These are phyloP conservation scores for Apodemus sylvaticus DNA, from an alignment of 2,113 vertebrate genomes.

Conservation along the genomic window DNA sequence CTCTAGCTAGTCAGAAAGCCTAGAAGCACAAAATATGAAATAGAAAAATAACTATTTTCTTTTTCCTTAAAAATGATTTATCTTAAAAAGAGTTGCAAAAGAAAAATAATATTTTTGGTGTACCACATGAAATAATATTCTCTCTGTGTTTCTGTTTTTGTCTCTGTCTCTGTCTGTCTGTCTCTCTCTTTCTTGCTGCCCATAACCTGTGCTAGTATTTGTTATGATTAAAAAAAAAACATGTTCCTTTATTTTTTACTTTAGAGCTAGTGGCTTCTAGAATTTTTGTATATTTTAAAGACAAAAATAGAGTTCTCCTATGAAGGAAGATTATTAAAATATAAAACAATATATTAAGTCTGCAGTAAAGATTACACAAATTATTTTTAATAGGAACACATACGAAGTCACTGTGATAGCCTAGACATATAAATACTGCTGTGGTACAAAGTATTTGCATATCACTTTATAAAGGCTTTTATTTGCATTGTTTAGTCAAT, in stretches of 20 bases:
- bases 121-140: background rate
- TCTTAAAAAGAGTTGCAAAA: background rate
- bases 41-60: too few relatives aligned
- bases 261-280: background rate
- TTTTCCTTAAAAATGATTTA: background rate
- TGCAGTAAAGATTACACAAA: background rate
- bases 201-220: background rate
- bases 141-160: background rate
- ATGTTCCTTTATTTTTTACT: background rate
- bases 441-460: background rate
- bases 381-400: background rate
- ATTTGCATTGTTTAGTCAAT: constrained; percentile 21
- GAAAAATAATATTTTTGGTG: background rate
- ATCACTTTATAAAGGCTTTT: constrained; percentile 31
- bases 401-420: background rate
- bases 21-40: too few relatives aligned
- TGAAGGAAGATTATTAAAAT: background rate
- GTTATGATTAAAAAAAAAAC: background rate
- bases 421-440: background rate
- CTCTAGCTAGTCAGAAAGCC: too few relatives aligned
- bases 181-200: background rate
- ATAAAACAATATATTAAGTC: background rate
- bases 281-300: constrained; percentile 38
- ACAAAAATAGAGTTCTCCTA: background rate
- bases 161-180: too few relatives aligned